Conservation (phyloP, 2,797 vertebrate species). For the Pantherophis alleghaniensis region DNA sequence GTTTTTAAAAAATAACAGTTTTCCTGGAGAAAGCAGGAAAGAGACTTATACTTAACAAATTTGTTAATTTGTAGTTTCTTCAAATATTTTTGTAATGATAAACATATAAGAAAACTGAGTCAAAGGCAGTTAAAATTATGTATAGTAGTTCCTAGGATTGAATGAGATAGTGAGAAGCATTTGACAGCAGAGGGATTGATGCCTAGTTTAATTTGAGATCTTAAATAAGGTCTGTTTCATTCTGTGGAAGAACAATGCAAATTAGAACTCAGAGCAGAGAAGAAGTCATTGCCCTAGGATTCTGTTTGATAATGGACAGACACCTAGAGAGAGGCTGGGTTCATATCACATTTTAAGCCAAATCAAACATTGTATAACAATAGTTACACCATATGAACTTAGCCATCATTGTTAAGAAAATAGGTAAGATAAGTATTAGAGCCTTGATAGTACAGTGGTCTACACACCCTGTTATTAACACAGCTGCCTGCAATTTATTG, state of each 20-base stretch:
- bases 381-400: neutral
- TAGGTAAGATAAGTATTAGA: neutral
- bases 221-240: neutral
- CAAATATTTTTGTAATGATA: neutral
- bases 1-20: neutral
- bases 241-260: neutral
- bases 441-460: too few species aligned
- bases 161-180: neutral
- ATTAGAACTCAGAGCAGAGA: neutral
- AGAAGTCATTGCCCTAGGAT: neutral
- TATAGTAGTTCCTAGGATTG: neutral
- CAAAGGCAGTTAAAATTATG: neutral
- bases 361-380: neutral
- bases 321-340: neutral
- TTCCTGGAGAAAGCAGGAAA: neutral
- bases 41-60: neutral
- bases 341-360: neutral
- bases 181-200: neutral
- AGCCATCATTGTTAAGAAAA: neutral
- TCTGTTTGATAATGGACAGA: neutral
- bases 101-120: neutral
- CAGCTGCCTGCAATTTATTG: too few species aligned
- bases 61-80: neutral
- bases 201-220: neutral
- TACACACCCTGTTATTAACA: too few species aligned